Evolutionary conservation across 35 echinoderm and acorn worm species (phyloP), one percentile per base, ranked within the genome.

Genomic region (Strongylocentrotus purpuratus): DNA sequence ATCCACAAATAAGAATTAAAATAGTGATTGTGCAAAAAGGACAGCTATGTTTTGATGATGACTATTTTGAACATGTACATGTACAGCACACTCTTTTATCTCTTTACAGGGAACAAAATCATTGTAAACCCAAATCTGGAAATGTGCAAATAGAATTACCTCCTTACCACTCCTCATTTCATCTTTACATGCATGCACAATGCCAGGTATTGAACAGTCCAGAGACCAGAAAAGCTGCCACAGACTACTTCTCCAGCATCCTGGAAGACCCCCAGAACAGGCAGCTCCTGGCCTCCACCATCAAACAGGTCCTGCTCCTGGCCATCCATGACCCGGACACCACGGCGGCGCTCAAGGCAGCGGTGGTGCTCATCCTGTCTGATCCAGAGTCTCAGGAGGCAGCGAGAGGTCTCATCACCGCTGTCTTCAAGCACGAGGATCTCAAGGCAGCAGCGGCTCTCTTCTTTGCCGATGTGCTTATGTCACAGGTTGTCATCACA

Each of bases 401-500:
- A 25, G 95, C 95, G 13, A 95, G 87, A 14, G 55, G 95, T 71
- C 97, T 98, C 31, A 89, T 98, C 12, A 55, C 45, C 8, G 35
- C 46, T 89, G 97, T 98, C 9, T 97, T 98, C 85, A 31, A 32
- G 60, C 88, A 97, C 12, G 96, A 96, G 8, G 97, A 97, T 17
- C 48, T 98, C 47, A 95, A 96, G 33, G 35, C 25, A 15, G 17
- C 61, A 31, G 95, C 94, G 7, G 95, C 97, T 46, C 70, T 86
- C 13, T 98, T 98, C 94, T 97, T 98, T 78, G 92, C 94, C 31
- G 95, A 98, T 85, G 96, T 98, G 5, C 85, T 98, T 28, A 95
- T 89, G 85, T 96, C 96, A 17, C 96, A 98, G 85, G 12, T 70
- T 50, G 97, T 98, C n/a, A 87, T 98, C 2, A 71, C 52, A 2